Percentiles rank a stretch among this genome's conserved stretches.
Evolutionary conservation across 1,140 invertebrate species (phyloP).

Genomic region (Trichonephila inaurata): DNA sequence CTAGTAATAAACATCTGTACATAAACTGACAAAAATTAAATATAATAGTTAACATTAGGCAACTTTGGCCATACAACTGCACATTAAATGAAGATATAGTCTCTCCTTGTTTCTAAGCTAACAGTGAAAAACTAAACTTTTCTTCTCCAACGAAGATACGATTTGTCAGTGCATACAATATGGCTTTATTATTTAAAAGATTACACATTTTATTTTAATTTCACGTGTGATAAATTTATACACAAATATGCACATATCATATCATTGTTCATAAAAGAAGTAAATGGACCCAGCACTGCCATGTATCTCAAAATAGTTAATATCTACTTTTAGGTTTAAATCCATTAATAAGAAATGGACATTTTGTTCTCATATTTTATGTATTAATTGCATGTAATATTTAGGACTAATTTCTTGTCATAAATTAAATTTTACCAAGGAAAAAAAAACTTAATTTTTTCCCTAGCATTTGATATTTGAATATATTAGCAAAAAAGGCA

Average conservation of each 20-base stretch:
- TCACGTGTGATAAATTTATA: not conserved
- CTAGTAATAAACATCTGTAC: slow-evolving; percentile 71
- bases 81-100: slow-evolving; percentile 21
- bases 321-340: not conserved
- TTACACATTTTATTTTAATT: not conserved
- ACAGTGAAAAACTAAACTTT: slow-evolving; percentile 66
- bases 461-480: too few species aligned
- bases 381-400: not conserved
- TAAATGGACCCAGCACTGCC: slow-evolving; percentile 40
- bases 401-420: too few species aligned
- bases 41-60: slow-evolving; percentile 39
- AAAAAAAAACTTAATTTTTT: too few species aligned
- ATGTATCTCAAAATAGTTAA: not conserved
- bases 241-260: not conserved
- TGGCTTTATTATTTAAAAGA: slow-evolving; percentile 5
- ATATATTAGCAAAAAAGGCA: too few species aligned
- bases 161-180: slow-evolving; percentile 29
- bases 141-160: slow-evolving; percentile 29
- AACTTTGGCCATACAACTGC: slow-evolving; percentile 41
- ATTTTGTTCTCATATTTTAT: slow-evolving; percentile 24
- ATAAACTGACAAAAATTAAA: slow-evolving; percentile 62
- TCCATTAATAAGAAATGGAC: not conserved
- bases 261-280: slow-evolving; percentile 16
- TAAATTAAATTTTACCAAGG: too few species aligned
- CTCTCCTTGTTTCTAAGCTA: slow-evolving; percentile 37